Conservation (phyloP, 1,140 invertebrate species). For the Tetragnatha versicolor region DNA sequence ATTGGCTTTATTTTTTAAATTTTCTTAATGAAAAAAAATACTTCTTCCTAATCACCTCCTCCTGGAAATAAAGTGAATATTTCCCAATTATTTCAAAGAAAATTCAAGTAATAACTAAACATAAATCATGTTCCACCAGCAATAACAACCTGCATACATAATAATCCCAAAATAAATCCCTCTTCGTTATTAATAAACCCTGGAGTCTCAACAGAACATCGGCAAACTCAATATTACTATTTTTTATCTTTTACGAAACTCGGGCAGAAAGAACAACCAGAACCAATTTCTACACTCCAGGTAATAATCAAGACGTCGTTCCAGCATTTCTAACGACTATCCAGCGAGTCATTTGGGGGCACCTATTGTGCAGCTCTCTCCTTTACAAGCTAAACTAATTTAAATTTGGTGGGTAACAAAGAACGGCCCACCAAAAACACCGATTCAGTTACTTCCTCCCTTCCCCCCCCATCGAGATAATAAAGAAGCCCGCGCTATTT, state of each 20-base stretch:
- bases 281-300: neutral
- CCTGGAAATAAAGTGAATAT: no score
- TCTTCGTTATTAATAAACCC: no score
- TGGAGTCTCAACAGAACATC: no score
- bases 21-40: no score
- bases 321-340: constrained; percentile 1
- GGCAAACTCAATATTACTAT: neutral
- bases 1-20: no score
- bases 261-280: neutral
- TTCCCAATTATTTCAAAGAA: no score
- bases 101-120: no score
- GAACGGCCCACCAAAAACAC: constrained; percentile 30
- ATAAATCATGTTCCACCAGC: no score
- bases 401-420: constrained; percentile 38
- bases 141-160: no score
- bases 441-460: constrained; percentile 36
- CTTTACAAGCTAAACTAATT: constrained; percentile 39
- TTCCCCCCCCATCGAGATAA: constrained; percentile 28
- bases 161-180: no score
- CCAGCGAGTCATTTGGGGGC: constrained; percentile 1
- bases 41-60: no score
- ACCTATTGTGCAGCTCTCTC: constrained; percentile 3
- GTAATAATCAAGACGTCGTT: constrained; percentile 17
- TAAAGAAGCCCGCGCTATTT: constrained; percentile 25
- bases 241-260: neutral